A percentile compares a stretch with the other conserved stretches of the same genome.
phyloP scores from a whole-genome alignment of 2,797 vertebrate genomes.

The Macropodus opercularis region DNA sequence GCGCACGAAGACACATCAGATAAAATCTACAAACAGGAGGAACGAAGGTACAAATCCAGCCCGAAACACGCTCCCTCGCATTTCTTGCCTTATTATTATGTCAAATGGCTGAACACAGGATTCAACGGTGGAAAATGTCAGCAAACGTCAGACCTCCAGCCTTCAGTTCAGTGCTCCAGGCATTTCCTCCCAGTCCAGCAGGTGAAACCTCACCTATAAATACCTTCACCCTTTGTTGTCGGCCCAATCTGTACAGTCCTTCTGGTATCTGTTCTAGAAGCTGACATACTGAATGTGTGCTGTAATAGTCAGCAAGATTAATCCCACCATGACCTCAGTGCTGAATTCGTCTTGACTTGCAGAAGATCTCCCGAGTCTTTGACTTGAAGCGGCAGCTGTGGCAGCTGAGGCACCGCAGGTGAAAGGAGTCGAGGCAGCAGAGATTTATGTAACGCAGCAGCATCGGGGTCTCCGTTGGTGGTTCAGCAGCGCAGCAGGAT shows the following conservation, averaged over 20 bases:
- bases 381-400: not conserved
- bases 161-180: not conserved
- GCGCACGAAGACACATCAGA: not conserved
- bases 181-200: too few species aligned
- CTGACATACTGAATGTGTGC: too few species aligned
- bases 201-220: too few species aligned
- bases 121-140: not conserved
- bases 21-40: not conserved
- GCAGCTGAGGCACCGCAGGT: not conserved
- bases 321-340: too few species aligned
- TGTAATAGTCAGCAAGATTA: too few species aligned
- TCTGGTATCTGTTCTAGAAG: too few species aligned
- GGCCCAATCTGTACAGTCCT: too few species aligned
- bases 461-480: not conserved
- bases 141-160: not conserved
- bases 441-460: constrained; percentile 12
- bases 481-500: constrained; percentile 8
- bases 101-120: not conserved
- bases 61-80: not conserved
- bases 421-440: not conserved
- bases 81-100: not conserved
- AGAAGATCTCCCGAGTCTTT: not conserved
- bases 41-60: constrained; percentile 1
- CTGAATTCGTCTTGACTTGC: not conserved
- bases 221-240: too few species aligned